Conservation (phyloP, 2,888 invertebrate genomes). For the Napeogenes sylphis region DNA sequence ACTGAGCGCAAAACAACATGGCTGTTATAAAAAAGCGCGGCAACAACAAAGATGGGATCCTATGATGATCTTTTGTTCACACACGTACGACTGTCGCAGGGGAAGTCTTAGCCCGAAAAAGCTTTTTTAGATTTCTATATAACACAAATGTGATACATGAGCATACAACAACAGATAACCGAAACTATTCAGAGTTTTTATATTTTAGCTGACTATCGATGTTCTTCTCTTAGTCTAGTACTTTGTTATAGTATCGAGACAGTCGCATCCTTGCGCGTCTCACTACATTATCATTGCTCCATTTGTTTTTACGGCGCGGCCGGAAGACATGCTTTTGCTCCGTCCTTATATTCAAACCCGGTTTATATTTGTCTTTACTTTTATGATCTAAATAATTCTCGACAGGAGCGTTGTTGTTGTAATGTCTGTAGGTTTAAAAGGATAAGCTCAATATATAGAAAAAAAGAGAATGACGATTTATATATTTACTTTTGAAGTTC, state of each 20-base stretch:
- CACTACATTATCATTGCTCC: constrained; percentile 59
- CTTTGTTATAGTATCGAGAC: no score
- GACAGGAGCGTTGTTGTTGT: not conserved
- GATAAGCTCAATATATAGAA: no score
- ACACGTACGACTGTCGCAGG: not conserved
- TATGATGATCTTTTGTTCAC: not conserved
- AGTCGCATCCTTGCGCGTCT: constrained; percentile 27
- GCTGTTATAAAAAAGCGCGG: constrained; percentile 26
- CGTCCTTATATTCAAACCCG: constrained; percentile 20
- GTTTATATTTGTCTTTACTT: constrained; percentile 13
- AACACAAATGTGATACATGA: no score
- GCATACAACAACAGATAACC: no score
- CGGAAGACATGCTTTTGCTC: constrained; percentile 16
- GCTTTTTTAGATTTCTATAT: no score
- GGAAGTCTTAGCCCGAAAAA: no score
- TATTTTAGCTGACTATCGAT: no score
- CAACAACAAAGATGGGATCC: constrained; percentile 16
- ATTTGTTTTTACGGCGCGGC: constrained; percentile 56
- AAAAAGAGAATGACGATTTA: not conserved
- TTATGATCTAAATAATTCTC: not conserved
- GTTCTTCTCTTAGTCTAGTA: no score
- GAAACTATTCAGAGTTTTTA: no score
- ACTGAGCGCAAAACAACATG: constrained; percentile 21
- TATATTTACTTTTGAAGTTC: not conserved
- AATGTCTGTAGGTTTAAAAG: not conserved